phyloP scores from a whole-genome alignment of 2,113 vertebrate genomes.

The Notothenia rossii region DNA sequence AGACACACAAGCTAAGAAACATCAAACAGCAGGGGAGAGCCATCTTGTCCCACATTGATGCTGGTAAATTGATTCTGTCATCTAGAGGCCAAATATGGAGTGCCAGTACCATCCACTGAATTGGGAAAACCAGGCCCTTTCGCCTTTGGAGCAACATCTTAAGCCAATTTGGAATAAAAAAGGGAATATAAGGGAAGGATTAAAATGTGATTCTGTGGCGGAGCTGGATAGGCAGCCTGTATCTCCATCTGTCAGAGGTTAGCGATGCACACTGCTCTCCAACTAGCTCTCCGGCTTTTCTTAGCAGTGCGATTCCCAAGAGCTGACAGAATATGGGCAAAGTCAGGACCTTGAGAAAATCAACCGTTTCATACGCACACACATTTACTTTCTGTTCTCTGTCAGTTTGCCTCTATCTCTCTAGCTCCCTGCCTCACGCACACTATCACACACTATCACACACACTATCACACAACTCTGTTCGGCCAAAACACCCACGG shows the following conservation, averaged over 20 bases:
- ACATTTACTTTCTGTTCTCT: conserved; percentile 61
- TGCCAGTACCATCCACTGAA: conserved; percentile 40
- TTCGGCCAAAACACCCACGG: conserved; percentile 77
- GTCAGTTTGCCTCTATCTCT: conserved; percentile 54
- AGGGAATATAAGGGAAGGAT: conserved; percentile 22
- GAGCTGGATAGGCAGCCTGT: conserved; percentile 20
- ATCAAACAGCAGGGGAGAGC: conserved; percentile 57
- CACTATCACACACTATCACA: conserved; percentile 14
- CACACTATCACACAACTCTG: conserved; percentile 33
- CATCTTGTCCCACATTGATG: conserved; percentile 54
- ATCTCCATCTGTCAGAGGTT: conserved; percentile 43
- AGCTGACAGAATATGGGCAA: conserved; percentile 62
- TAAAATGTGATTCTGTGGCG: conserved; percentile 35
- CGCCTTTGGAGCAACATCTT: conserved; percentile 20
- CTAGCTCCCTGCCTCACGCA: neutral
- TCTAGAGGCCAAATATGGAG: conserved; percentile 36
- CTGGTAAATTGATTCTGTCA: conserved; percentile 76
- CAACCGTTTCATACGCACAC: conserved; percentile 56
- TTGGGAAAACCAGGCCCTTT: conserved; percentile 51
- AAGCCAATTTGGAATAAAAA: neutral
- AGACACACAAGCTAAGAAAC: conserved; percentile 55
- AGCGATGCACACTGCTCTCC: conserved; percentile 27
- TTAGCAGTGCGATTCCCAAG: conserved; percentile 39
- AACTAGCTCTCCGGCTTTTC: conserved; percentile 42
- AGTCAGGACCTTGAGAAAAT: conserved; percentile 75